phyloP scores from a whole-genome alignment of 2,797 vertebrate species.

The Cuculus canorus region DNA sequence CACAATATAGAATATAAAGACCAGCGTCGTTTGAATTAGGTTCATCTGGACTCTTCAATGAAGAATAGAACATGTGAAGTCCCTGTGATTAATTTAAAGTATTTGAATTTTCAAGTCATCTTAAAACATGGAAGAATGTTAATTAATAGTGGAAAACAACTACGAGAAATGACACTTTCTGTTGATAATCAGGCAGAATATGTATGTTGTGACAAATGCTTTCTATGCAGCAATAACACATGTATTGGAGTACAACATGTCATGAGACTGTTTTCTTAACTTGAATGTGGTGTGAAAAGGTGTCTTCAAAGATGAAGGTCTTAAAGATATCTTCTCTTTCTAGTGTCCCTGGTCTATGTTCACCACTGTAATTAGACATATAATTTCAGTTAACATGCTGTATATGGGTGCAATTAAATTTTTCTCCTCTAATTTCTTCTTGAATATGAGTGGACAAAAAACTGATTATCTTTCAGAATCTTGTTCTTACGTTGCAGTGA shows the following conservation, averaged over 20 bases:
- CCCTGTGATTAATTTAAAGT: background rate
- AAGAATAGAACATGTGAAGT: background rate
- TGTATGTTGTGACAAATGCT: slow-evolving; percentile 2
- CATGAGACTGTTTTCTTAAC: background rate
- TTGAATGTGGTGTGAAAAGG: slow-evolving; percentile 42
- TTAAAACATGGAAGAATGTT: slow-evolving; percentile 26
- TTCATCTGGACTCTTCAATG: background rate
- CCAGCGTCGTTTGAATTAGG: background rate
- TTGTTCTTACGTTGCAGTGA: background rate
- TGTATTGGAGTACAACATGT: slow-evolving; percentile 4
- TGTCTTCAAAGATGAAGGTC: slow-evolving; percentile 40
- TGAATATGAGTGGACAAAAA: slow-evolving; percentile 64
- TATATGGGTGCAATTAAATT: slow-evolving; percentile 57
- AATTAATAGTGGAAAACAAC: slow-evolving; percentile 28
- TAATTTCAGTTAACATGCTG: slow-evolving; percentile 35
- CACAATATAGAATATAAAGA: background rate
- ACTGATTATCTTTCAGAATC: slow-evolving; percentile 59
- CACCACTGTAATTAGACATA: slow-evolving; percentile 44
- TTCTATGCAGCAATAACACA: background rate
- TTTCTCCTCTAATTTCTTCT: slow-evolving; percentile 44
- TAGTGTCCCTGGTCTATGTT: slow-evolving; percentile 19
- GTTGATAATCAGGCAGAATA: slow-evolving; percentile 57
- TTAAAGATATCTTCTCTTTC: slow-evolving; percentile 55
- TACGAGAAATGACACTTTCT: slow-evolving; percentile 10
- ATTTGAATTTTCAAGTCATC: background rate